A percentile compares a stretch with the other conserved stretches of the same genome.
Evolutionary conservation across 1,140 invertebrate species (phyloP).

Genomic region (Bursaphelenchus mucronatus): DNA sequence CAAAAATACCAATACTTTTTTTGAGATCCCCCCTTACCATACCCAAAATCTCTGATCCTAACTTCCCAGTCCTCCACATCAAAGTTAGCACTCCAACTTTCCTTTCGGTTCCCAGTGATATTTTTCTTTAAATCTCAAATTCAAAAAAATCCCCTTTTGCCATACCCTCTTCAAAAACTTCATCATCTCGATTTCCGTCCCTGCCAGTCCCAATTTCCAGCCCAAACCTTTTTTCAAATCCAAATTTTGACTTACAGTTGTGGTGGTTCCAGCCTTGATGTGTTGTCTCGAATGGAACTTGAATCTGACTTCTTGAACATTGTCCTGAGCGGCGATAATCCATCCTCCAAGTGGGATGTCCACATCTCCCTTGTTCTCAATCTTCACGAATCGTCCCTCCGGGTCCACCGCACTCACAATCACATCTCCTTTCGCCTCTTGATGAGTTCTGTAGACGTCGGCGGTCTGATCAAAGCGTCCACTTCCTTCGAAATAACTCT

Average conservation of each 20-base stretch:
- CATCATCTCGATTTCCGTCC: no score
- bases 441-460: slow-evolving; percentile 26
- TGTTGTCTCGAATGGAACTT: slow-evolving; percentile 48
- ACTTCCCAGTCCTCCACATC: background rate
- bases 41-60: background rate
- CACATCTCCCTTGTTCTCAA: slow-evolving; percentile 53
- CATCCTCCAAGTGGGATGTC: slow-evolving; percentile 47
- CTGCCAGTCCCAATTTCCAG: no score
- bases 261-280: slow-evolving; percentile 39
- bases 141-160: background rate
- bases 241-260: slow-evolving; percentile 39
- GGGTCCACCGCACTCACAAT: slow-evolving; percentile 52
- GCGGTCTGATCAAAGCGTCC: slow-evolving; percentile 14
- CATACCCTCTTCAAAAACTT: no score
- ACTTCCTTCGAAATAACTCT: slow-evolving; percentile 26
- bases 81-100: background rate
- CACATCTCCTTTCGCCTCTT: slow-evolving; percentile 42
- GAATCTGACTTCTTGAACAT: slow-evolving; percentile 49
- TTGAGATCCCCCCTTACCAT: no score
- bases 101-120: background rate
- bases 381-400: slow-evolving; percentile 48
- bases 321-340: slow-evolving; percentile 34
- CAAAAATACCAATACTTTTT: no score
- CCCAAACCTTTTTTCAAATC: background rate
- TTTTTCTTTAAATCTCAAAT: background rate